These are phyloP conservation scores for Acanthaster planci DNA, from an alignment of 35 echinoderm and acorn worm species.

Conservation along the genomic window DNA sequence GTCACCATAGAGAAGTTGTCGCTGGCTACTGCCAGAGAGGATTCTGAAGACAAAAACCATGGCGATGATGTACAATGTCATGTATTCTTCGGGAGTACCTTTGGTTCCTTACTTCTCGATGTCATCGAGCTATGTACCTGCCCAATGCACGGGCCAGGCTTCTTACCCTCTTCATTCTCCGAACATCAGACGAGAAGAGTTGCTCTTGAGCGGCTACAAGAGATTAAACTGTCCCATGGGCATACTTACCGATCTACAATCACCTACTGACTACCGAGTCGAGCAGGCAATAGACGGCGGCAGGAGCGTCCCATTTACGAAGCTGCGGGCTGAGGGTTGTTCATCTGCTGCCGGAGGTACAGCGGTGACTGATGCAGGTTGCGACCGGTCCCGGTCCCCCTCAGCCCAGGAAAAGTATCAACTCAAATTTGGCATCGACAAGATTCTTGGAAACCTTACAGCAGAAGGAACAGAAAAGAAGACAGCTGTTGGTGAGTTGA, in stretches of 20 bases:
- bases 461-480: not conserved
- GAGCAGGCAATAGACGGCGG: no score
- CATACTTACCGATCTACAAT: not conserved
- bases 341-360: not conserved
- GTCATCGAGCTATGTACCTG: not conserved
- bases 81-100: not conserved
- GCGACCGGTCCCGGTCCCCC: not conserved
- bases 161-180: not conserved
- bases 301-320: no score
- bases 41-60: not conserved
- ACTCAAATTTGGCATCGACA: slow-evolving; percentile 26
- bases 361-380: not conserved
- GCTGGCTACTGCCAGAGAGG: no score
- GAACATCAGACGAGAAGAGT: not conserved
- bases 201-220: not conserved
- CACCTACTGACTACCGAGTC: no score
- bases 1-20: no score
- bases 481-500: slow-evolving; percentile 8
- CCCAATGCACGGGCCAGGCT: not conserved
- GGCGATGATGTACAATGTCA: slow-evolving; percentile 16
- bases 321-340: not conserved
- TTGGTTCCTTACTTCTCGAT: not conserved
- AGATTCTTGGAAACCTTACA: slow-evolving; percentile 14
- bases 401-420: not conserved
- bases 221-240: slow-evolving; percentile 18